These are phyloP conservation scores for Ochotona princeps DNA, from an alignment of 2,113 vertebrate species.

Conservation along the genomic window DNA sequence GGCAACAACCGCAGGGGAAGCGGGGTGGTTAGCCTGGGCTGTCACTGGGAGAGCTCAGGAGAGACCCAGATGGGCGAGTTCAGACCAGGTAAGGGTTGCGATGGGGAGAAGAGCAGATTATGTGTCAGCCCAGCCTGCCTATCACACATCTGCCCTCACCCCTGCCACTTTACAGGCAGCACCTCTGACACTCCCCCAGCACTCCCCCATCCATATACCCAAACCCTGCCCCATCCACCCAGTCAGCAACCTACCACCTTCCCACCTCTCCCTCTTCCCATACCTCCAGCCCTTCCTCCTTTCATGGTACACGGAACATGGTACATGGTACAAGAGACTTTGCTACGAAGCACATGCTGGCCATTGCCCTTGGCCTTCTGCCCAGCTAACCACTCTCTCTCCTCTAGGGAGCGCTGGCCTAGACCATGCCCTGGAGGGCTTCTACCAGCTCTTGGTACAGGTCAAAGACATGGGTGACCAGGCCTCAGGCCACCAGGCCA, in stretches of 20 bases:
- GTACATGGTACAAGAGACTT: no score
- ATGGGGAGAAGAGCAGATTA: constrained; percentile 1
- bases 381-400: background rate
- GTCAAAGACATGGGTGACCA: constrained; percentile 90
- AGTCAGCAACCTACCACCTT: background rate
- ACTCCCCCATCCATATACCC: no score
- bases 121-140: background rate
- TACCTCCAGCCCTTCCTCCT: background rate
- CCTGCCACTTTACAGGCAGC: background rate
- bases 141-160: background rate
- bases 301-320: background rate
- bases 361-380: background rate
- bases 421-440: constrained; percentile 84
- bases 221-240: background rate
- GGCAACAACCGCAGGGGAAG: background rate
- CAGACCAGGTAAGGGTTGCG: background rate
- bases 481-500: constrained; percentile 86
- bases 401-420: constrained; percentile 85
- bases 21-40: background rate
- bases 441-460: constrained; percentile 88
- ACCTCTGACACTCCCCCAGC: background rate
- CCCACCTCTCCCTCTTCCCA: background rate
- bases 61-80: background rate
- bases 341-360: background rate
- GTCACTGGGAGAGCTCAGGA: background rate